These are phyloP conservation scores for Perca fluviatilis DNA, from an alignment of 2,113 vertebrate genomes.

Conservation along the genomic window DNA sequence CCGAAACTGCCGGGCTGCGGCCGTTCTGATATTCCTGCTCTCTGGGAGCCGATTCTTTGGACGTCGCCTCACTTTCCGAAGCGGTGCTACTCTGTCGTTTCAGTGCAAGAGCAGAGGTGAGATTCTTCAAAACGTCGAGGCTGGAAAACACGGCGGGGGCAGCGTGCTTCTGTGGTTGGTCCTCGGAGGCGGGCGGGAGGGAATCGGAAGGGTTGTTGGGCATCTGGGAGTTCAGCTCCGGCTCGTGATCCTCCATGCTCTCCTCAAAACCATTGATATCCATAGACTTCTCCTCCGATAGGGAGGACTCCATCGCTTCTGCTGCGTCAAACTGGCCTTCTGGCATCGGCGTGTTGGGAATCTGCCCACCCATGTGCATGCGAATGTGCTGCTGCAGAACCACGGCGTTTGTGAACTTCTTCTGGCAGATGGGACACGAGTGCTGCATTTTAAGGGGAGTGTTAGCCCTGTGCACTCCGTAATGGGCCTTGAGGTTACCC, in stretches of 20 bases:
- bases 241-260: constrained; percentile 83
- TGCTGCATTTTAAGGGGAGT: constrained; percentile 94
- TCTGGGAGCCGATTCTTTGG: constrained; percentile 86
- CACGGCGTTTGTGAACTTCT: constrained; percentile 98
- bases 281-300: constrained; percentile 79
- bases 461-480: constrained; percentile 93
- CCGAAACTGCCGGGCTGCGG: constrained; percentile 87
- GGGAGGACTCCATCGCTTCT: constrained; percentile 77
- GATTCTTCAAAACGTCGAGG: constrained; percentile 86
- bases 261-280: constrained; percentile 74
- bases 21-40: constrained; percentile 90
- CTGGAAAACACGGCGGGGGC: constrained; percentile 81
- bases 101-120: constrained; percentile 84
- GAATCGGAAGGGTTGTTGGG: constrained; percentile 67
- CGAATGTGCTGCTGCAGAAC: constrained; percentile 97
- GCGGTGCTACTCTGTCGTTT: constrained; percentile 91
- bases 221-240: constrained; percentile 81
- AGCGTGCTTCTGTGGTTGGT: constrained; percentile 63
- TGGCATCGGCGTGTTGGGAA: constrained; percentile 92
- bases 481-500: constrained; percentile 97
- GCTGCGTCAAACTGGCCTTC: constrained; percentile 85
- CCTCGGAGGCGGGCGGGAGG: constrained; percentile 54
- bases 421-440: constrained; percentile 98
- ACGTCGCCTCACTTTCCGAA: constrained; percentile 89
- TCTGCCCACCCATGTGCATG: constrained; percentile 99